Evolutionary conservation across 2,797 vertebrate species (phyloP).

Genomic region (Stomatorhinus walkeri): DNA sequence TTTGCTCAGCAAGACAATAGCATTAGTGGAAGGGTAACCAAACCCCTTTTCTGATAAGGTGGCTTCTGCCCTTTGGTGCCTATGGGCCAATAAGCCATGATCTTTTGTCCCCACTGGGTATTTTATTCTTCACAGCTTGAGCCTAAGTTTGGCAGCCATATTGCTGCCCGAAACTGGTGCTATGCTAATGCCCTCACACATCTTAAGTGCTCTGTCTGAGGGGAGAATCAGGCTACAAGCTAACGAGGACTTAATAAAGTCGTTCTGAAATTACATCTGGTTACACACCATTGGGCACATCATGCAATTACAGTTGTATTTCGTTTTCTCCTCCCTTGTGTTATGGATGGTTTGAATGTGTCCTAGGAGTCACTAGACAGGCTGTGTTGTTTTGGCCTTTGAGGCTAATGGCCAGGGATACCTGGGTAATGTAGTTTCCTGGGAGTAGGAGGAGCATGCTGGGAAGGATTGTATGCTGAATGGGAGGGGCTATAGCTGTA

Average conservation of each 20-base stretch:
- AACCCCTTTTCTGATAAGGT: not conserved
- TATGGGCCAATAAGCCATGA: constrained; percentile 11
- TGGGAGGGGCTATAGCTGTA: not conserved
- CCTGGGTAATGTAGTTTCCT: not conserved
- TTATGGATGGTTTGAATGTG: not conserved
- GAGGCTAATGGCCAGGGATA: not conserved
- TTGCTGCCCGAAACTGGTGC: not conserved
- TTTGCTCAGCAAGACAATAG: not conserved
- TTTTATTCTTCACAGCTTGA: not conserved
- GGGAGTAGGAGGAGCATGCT: not conserved
- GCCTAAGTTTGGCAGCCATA: constrained; percentile 16
- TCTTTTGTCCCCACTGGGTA: constrained; percentile 6
- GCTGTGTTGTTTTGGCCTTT: not conserved
- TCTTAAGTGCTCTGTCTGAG: not conserved
- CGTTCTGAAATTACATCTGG: constrained; percentile 22
- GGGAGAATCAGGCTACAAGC: constrained; percentile 32
- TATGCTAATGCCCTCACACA: not conserved
- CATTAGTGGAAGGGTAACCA: not conserved
- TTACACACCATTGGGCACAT: constrained; percentile 15
- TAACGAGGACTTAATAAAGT: constrained; percentile 35
- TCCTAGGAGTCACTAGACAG: not conserved
- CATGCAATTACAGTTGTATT: constrained; percentile 9
- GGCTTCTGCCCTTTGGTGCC: constrained; percentile 20
- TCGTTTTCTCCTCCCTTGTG: not conserved
- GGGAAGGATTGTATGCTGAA: not conserved